Evolutionary conservation across 2,888 invertebrate species (phyloP), one percentile per base, ranked within the genome.

Genomic region (Idaea straminata): DNA sequence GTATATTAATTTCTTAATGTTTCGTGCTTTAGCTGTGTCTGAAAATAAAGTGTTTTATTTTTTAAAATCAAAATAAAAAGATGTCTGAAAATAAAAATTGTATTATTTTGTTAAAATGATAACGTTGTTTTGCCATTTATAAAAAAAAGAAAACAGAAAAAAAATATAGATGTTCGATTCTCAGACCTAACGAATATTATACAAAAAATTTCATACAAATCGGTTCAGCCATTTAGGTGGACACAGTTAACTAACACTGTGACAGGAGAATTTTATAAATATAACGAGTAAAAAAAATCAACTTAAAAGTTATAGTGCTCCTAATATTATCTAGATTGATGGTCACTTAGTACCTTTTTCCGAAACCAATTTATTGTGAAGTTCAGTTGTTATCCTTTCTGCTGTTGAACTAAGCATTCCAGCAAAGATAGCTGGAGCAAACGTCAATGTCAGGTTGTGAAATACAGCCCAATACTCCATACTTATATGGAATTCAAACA

Each of bases 361-460:
- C 5, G 47, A 47, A 47, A 65, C n/a, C 3, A 69, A 47, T 35
- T 65, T 62, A 10, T 69, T 16, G 35, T 69, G 63, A 16, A 69
- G 62, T 15, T 64, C 61, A 10, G 61, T 47, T 61, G 59, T 65
- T 4, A 69, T 65, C 57, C 15, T 62, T 0, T 69, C 25, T 15
- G 47, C 65, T 61, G 66, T 57, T n/a, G 62, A 36, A 13, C 65
- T 57, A 10, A 69, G 57, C 65, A 65, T 59, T 0, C 62, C 65
- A 34, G 66, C 69, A 16, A 60, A 61, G 0, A 66, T 5, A 7
- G 69, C 65, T 10, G 69, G 69, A 47, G 61, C 16, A 34, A 67
- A 10, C 5, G 25, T 62, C 13, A 62, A 5, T 15, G 15, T 16
- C 13, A 65, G 13, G 3, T 16, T 10, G 60, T 62, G 60, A 1